Conservation (phyloP, 2,113 vertebrate species). For the Sturnira hondurensis region DNA sequence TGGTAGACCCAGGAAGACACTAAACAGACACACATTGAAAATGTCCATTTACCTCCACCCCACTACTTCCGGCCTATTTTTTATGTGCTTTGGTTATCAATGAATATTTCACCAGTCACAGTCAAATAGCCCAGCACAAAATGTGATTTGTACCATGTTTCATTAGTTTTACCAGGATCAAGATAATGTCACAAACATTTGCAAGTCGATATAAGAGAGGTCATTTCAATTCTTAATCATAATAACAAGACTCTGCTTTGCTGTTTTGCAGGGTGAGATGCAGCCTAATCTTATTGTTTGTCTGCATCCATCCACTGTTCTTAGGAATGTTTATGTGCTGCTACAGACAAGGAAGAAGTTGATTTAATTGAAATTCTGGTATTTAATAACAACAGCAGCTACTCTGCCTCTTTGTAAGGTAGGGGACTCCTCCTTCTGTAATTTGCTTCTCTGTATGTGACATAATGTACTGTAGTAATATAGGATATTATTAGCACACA, state of each 20-base stretch:
- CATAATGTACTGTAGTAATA: background rate
- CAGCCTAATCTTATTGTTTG: constrained; percentile 16
- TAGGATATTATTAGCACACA: constrained; percentile 21
- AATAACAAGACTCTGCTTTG: constrained; percentile 10
- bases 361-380: constrained; percentile 67
- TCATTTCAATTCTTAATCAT: constrained; percentile 54
- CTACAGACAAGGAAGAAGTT: constrained; percentile 58
- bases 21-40: background rate
- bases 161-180: constrained; percentile 47
- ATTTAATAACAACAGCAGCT: constrained; percentile 54
- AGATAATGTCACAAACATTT: constrained; percentile 35
- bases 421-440: background rate
- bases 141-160: constrained; percentile 13
- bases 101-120: constrained; percentile 29
- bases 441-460: background rate
- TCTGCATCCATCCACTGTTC: background rate
- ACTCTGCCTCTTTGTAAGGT: background rate
- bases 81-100: background rate
- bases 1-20: background rate
- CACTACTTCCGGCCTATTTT: background rate
- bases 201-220: constrained; percentile 29
- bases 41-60: background rate
- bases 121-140: constrained; percentile 13
- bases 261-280: background rate
- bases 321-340: constrained; percentile 42